Evolutionary conservation across 2,888 invertebrate genomes (phyloP).

Genomic region (Noctua fimbriata): DNA sequence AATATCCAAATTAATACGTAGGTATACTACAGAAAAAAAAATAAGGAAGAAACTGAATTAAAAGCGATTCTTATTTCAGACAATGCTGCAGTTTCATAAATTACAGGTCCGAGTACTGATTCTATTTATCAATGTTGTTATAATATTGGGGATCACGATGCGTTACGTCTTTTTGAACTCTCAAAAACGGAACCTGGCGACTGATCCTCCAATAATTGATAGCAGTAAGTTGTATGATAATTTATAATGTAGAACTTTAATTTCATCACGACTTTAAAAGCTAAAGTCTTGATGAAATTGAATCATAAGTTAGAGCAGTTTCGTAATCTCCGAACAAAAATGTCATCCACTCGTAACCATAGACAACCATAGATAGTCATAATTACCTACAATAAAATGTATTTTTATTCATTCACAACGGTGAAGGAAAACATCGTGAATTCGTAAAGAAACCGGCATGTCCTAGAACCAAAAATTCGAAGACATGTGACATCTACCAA

Average conservation of each 20-base stretch:
- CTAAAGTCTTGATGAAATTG: no score
- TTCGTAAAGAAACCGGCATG: no score
- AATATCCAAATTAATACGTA: no score
- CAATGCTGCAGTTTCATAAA: neutral
- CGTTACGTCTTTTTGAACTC: neutral
- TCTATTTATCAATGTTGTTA: neutral
- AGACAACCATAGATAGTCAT: neutral
- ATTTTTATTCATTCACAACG: no score
- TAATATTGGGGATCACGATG: neutral
- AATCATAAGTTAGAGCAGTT: neutral
- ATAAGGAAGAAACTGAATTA: neutral
- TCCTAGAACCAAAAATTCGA: no score
- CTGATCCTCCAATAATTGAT: neutral
- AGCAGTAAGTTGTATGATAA: constrained; percentile 13
- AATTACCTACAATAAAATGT: neutral
- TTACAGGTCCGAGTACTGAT: neutral
- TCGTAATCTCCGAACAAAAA: no score
- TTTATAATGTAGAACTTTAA: neutral
- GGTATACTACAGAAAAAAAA: no score
- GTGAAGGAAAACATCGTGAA: no score
- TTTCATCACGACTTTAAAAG: no score
- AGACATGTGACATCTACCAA: no score
- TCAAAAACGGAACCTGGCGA: neutral
- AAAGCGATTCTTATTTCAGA: constrained; percentile 18
- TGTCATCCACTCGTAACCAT: neutral